Evolutionary conservation across 1,140 invertebrate genomes (phyloP).

Genomic region (Anastrepha obliqua): DNA sequence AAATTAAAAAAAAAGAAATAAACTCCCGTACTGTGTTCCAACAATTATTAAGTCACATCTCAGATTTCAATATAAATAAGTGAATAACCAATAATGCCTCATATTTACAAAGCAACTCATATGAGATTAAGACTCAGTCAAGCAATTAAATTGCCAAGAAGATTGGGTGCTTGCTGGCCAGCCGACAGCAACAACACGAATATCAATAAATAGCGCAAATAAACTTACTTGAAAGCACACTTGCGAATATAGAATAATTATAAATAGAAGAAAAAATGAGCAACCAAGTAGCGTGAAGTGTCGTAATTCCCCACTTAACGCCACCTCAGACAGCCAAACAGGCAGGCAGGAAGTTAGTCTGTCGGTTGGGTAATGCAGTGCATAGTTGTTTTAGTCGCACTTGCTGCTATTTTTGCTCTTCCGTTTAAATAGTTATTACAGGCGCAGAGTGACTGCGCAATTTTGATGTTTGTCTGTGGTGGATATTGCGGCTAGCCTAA

Average conservation of each 20-base stretch:
- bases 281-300: neutral
- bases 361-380: neutral
- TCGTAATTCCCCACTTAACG: slow-evolving; percentile 7
- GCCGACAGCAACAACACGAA: neutral
- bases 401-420: neutral
- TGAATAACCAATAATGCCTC: too few relatives aligned
- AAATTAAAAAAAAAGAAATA: too few relatives aligned
- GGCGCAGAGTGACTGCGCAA: neutral
- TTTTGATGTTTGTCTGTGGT: neutral
- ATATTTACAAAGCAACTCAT: too few relatives aligned
- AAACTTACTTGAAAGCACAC: neutral
- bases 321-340: neutral
- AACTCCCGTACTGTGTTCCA: too few relatives aligned
- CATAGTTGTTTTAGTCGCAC: neutral
- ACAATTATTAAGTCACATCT: too few relatives aligned
- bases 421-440: neutral
- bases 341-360: neutral
- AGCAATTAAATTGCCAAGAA: slow-evolving; percentile 10
- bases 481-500: slow-evolving; percentile 8
- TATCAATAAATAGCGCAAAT: neutral
- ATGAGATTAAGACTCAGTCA: neutral
- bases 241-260: neutral
- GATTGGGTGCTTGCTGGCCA: neutral
- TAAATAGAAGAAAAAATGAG: neutral
- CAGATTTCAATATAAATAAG: too few relatives aligned